phyloP scores from a whole-genome alignment of 2,888 invertebrate species.

The Volucella inflata region DNA sequence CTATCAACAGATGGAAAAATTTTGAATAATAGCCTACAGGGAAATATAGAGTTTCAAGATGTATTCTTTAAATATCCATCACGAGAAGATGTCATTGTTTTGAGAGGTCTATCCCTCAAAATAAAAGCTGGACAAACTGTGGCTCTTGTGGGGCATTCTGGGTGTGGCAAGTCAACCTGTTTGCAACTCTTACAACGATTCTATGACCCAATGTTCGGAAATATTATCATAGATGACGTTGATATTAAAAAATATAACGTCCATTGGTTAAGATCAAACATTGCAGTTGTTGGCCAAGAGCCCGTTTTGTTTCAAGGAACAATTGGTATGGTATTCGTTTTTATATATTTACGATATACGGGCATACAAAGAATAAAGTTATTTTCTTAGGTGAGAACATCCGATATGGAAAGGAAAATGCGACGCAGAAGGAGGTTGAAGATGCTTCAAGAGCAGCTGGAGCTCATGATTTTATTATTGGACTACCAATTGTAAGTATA shows the following conservation, averaged over 20 bases:
- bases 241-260: slow-evolving; percentile 89
- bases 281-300: slow-evolving; percentile 94
- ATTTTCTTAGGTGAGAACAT: slow-evolving; percentile 84
- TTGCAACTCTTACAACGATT: slow-evolving; percentile 88
- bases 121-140: slow-evolving; percentile 88
- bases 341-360: neutral
- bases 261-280: slow-evolving; percentile 88
- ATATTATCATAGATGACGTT: slow-evolving; percentile 85
- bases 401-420: slow-evolving; percentile 89
- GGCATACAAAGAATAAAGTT: neutral
- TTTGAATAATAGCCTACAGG: slow-evolving; percentile 84
- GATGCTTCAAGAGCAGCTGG: slow-evolving; percentile 89
- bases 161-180: slow-evolving; percentile 93
- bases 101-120: slow-evolving; percentile 87
- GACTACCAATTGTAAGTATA: slow-evolving; percentile 87
- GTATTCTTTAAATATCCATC: slow-evolving; percentile 91
- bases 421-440: slow-evolving; percentile 88
- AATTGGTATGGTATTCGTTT: slow-evolving; percentile 83
- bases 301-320: slow-evolving; percentile 92
- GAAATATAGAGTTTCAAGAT: slow-evolving; percentile 88
- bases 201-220: slow-evolving; percentile 87
- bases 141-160: slow-evolving; percentile 89
- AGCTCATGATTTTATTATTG: slow-evolving; percentile 90
- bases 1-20: slow-evolving; percentile 88
- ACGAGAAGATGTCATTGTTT: slow-evolving; percentile 87